Evolutionary conservation across 2,888 invertebrate genomes (phyloP), one percentile per base, ranked within the genome.

Genomic region (Chydorus sphaericus): DNA sequence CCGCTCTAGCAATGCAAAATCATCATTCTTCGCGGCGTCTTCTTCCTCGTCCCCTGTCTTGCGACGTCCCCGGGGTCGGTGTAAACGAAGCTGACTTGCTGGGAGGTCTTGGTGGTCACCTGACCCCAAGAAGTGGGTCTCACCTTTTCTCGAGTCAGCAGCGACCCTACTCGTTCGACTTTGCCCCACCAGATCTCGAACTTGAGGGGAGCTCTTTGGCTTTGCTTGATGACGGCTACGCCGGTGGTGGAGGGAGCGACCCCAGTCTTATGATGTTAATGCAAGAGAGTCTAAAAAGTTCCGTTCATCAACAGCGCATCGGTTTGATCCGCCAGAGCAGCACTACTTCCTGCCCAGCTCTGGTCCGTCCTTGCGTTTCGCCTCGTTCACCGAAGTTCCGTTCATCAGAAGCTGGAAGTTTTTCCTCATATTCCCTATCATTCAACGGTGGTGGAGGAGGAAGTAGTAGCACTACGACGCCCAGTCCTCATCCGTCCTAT

Each of bases 351-450:
- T 44, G 44, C 14, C 44, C 44, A 14, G 44, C 44, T 23, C 18
- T 44, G 44, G 44, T 44, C 44, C 44, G 44, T 44, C 44, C 44
- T 44, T 44, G 44, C 44, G 44, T 28, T 5, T 44, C 44, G 44
- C 44, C 44, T 5, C 44, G 44, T n/a, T 44, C 44, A 1, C 44
- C 44, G 2, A 44, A 44, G n/a, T 44, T 26, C 44, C 20, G 44
- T 26, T 8, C 33, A 8, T 10, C 8, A 8, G 28, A 23, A 28
- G 44, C 23, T 10, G 44, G 26, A 5, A n/a, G n/a, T n/a, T n/a
- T n/a, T n/a, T n/a, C n/a, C n/a, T n/a, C n/a, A n/a, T n/a, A n/a
- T n/a, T 44, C 44, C 26, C 28, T 28, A 14, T 33, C 33, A 28
- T 44, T 44, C 26, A 44, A 20, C 44, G 44, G 44, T 14, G 33